Base-by-base conservation (phyloP, 1,140 invertebrate species). In the Ridgeia piscesae region DNA sequence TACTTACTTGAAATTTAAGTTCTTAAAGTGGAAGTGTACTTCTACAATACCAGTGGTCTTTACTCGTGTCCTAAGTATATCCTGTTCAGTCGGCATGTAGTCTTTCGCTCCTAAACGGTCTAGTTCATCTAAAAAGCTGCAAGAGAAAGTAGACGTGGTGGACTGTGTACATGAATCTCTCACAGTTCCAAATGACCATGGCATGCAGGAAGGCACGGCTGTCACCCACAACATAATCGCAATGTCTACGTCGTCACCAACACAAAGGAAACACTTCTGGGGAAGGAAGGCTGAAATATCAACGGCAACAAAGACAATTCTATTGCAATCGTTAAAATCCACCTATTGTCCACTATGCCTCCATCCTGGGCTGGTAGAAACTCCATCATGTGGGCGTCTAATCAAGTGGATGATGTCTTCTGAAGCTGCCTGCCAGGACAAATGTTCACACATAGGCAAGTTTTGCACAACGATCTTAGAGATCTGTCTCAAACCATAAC, bases 1-100 rank as follows among this genome's bases (percentile, higher is more conserved):
- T 93, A 91, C 95, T 94, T 94, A 96, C 95, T 95, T 96, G 95
- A 99, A 99, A 96, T 98, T 97, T 92, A 99, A 96, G 94, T 98
- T 98, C 96, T 99, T 99, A 96, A 98, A 99, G 88, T 97, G 98
- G 95, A 99, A 99, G 94, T 99, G 98, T 48, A 98, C 98, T 96
- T 99, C 98, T 35, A 99, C 98, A 94, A 99, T 99, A 93, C 98
- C 98, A 34, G 98, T 99, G 14, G 98, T 99, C 96, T 99, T 99
- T 0, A 99, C 98, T 94, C 98, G 96, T n/a, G 98, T 99, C 93
- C 98, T 96, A 27, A 99, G 96, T 50, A 99, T 98, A 96, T 99
- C 98, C 96, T 99, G 98, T 96, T 98, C 98, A 48, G 98, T 99
- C 35, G 98, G 98, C 93, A 98, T 97, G 95, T 99, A 99, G 94